phyloP scores from a whole-genome alignment of 2,113 vertebrate species.

The Climacteris rufus region DNA sequence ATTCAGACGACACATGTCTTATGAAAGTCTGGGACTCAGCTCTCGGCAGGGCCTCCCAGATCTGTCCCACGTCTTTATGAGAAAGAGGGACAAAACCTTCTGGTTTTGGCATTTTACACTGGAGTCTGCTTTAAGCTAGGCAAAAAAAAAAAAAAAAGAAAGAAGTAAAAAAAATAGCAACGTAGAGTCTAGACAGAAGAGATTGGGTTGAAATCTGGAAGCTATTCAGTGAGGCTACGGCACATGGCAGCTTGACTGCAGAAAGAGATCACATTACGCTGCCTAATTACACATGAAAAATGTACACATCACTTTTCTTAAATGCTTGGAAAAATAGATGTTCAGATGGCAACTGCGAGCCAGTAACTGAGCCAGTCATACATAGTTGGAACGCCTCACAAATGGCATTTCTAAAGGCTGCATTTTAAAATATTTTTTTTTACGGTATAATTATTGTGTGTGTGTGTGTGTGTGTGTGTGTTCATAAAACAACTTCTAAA shows the following conservation, averaged over 20 bases:
- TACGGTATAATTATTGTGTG: background rate
- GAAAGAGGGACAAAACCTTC: conserved; percentile 78
- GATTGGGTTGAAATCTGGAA: conserved; percentile 90
- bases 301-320: conserved; percentile 73
- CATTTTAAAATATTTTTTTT: background rate
- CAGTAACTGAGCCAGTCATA: conserved; percentile 11
- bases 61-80: conserved; percentile 77
- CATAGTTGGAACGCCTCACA: background rate
- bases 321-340: conserved; percentile 74
- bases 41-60: conserved; percentile 63
- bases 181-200: conserved; percentile 89
- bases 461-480: background rate
- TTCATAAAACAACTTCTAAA: conserved; percentile 16
- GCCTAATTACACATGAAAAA: conserved; percentile 88
- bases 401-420: conserved; percentile 51
- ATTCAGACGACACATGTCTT: conserved; percentile 78
- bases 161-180: conserved; percentile 73
- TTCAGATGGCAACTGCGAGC: conserved; percentile 54
- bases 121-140: conserved; percentile 77
- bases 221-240: conserved; percentile 79
- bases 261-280: conserved; percentile 82
- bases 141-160: background rate
- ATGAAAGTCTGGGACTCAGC: conserved; percentile 71
- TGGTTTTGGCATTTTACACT: conserved; percentile 82
- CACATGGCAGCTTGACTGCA: conserved; percentile 77